Percentiles rank a stretch among this genome's conserved stretches.
Evolutionary conservation across 2,888 invertebrate species (phyloP).

Genomic region (Gari tellinella): DNA sequence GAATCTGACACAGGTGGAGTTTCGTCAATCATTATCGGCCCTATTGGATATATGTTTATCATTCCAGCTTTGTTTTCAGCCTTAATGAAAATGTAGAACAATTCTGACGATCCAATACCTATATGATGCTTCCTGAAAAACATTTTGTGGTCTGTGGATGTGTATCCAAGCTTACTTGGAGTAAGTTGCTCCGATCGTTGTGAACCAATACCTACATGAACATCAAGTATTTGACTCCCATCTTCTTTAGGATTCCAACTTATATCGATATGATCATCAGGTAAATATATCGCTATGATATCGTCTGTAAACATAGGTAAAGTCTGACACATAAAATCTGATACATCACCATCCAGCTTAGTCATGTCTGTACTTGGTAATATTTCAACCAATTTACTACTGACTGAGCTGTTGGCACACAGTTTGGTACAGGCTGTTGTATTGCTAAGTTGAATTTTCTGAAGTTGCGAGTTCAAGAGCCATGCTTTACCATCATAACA

Average conservation of each 20-base stretch:
- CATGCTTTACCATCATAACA: constrained; percentile 45
- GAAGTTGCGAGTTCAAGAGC: constrained; percentile 46
- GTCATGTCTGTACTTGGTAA: constrained; percentile 6
- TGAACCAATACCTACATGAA: constrained; percentile 54
- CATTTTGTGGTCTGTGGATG: constrained; percentile 35
- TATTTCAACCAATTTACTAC: neutral
- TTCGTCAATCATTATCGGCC: constrained; percentile 62
- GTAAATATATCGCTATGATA: constrained; percentile 44
- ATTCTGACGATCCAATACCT: constrained; percentile 44
- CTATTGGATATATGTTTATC: constrained; percentile 34
- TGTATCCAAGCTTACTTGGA: constrained; percentile 51
- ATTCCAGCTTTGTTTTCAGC: constrained; percentile 61
- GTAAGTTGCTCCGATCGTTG: neutral
- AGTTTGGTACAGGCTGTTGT: constrained; percentile 15
- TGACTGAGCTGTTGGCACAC: constrained; percentile 10
- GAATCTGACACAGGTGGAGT: constrained; percentile 45
- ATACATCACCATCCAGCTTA: constrained; percentile 24
- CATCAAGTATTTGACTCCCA: constrained; percentile 61
- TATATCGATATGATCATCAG: constrained; percentile 52
- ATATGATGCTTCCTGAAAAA: constrained; percentile 42
- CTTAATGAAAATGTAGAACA: constrained; percentile 58
- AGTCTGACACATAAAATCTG: constrained; percentile 30
- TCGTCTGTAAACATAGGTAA: constrained; percentile 16
- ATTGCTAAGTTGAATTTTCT: constrained; percentile 21
- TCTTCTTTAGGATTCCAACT: constrained; percentile 53